A percentile compares a stretch with the other conserved stretches of the same genome.
These are phyloP conservation scores for Marasmarcha lunaedactyla DNA, from an alignment of 2,888 invertebrate species.

Conservation along the genomic window DNA sequence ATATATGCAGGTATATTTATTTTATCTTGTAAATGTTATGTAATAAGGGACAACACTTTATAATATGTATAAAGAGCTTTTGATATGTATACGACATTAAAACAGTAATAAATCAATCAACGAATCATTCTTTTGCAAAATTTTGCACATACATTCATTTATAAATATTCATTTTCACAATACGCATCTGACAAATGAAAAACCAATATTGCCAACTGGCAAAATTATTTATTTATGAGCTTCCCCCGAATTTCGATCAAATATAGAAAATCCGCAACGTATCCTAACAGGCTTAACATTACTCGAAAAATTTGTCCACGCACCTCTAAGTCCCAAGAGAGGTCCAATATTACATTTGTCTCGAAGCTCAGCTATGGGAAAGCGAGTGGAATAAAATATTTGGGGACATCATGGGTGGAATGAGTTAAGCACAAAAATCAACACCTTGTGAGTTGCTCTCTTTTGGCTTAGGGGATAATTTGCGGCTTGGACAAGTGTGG, in stretches of 20 bases:
- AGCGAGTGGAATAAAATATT: conserved; percentile 14
- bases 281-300: conserved; percentile 48
- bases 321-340: conserved; percentile 31
- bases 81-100: too few relatives aligned
- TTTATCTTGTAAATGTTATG: too few relatives aligned
- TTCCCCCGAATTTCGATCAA: conserved; percentile 6
- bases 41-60: too few relatives aligned
- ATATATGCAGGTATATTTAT: too few relatives aligned
- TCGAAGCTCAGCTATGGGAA: conserved; percentile 31
- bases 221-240: conserved; percentile 3
- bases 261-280: conserved; percentile 16
- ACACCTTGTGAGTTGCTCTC: conserved; percentile 51
- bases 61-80: too few relatives aligned
- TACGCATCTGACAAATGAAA: too few relatives aligned
- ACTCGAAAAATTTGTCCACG: conserved; percentile 27
- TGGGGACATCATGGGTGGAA: conserved; percentile 14
- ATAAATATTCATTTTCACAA: too few relatives aligned
- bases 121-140: too few relatives aligned
- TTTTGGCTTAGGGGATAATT: conserved; percentile 19
- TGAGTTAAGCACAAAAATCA: conserved; percentile 62
- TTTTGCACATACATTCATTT: too few relatives aligned
- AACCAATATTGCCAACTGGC: too few relatives aligned
- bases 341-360: conserved; percentile 24
- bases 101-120: too few relatives aligned
- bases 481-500: too few relatives aligned